Base-by-base conservation (phyloP, 2,797 vertebrate genomes). In the Sorex maritimensis region DNA sequence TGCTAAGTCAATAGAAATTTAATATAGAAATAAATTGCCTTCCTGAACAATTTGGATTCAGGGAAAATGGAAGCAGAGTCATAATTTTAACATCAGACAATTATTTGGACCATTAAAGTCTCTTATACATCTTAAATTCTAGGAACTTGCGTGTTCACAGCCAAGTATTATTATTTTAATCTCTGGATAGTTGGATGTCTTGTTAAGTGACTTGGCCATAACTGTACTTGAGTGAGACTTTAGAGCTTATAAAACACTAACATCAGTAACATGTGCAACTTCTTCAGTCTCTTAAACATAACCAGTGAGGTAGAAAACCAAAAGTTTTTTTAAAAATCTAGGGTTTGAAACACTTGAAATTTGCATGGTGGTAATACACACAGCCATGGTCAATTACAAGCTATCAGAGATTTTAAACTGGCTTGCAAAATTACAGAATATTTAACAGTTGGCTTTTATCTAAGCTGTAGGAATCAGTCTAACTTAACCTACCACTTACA, bases 401-500 rank as follows among this genome's bases (percentile, higher is more conserved):
- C 58, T 83, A 78, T 67, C 12, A 44, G 67, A 30, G 12, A 26
- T 61, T 87, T 79, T 28, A 86, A 95, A 93, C 15, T 30, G n/a
- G 30, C 30, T 89, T 14, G 17, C 41, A 77, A 38, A 81, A 61
- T 86, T 61, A 44, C 41, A 44, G 41, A 44, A 44, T 44, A 44
- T 44, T 44, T 44, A 44, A 44, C 41, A 44, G 41, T 44, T 44
- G 41, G 41, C 34, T 44, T 44, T 44, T 78, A 14, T 5, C n/a
- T 13, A 73, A 5, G 5, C 28, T 86, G 6, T 71, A 71, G 63
- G 26, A 81, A 19, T 69, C 5, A 0, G 14, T 71, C 71, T 15
- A 72, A 24, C 17, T 86, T 17, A 81, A 30, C 19, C 80, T 26
- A 81, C 17, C 41, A n/a, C 23, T 21, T 23, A 81, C 52, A 77